These are phyloP conservation scores for Heliocidaris tuberculata DNA, from an alignment of 35 echinoderm and acorn worm species.

Conservation along the genomic window DNA sequence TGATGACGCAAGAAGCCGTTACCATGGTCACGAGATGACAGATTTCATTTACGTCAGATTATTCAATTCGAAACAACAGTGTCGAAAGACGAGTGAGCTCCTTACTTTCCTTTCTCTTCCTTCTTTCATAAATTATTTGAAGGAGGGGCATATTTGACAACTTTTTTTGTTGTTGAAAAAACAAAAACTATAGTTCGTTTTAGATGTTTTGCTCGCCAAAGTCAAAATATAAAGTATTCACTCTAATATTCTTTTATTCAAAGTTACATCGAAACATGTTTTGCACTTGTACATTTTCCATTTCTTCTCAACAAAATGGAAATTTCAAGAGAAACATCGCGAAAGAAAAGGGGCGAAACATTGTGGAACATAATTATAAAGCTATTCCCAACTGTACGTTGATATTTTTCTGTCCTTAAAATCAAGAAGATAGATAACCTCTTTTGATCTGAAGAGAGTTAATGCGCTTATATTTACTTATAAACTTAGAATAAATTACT, in stretches of 20 bases:
- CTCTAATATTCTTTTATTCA: neutral
- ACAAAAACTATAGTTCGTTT: neutral
- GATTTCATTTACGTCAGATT: slow-evolving; percentile 49
- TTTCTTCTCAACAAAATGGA: too few relatives aligned
- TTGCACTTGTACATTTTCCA: too few relatives aligned
- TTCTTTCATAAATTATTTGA: neutral
- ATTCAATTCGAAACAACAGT: slow-evolving; percentile 39
- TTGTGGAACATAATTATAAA: too few relatives aligned
- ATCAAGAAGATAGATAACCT: too few relatives aligned
- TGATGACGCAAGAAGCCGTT: slow-evolving; percentile 47
- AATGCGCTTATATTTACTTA: neutral
- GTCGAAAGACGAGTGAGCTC: slow-evolving; percentile 23
- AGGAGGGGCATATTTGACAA: neutral
- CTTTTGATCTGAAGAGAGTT: too few relatives aligned
- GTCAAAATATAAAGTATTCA: too few relatives aligned
- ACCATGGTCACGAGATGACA: slow-evolving; percentile 40
- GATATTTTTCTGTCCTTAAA: too few relatives aligned
- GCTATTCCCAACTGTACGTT: too few relatives aligned
- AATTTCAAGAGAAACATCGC: too few relatives aligned
- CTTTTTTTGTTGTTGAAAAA: neutral
- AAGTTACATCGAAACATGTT: neutral
- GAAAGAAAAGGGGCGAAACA: too few relatives aligned
- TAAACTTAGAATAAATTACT: neutral
- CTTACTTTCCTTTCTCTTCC: slow-evolving; percentile 2
- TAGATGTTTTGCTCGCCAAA: neutral